Conservation (phyloP, 2,888 invertebrate species). For the Drymonia ruficornis region DNA sequence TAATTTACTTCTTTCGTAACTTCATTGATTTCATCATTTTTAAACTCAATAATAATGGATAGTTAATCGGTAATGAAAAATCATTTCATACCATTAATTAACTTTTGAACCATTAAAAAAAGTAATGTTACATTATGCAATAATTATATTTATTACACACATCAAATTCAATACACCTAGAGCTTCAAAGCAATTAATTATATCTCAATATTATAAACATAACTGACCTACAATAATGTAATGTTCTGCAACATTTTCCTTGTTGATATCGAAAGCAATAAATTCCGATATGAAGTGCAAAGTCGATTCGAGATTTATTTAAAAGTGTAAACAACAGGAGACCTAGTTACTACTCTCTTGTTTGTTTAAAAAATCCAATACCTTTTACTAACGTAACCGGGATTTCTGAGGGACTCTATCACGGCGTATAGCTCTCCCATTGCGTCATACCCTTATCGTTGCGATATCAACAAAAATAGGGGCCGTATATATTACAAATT, state of each 20-base stretch:
- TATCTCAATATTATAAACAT: background rate
- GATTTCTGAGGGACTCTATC: no score
- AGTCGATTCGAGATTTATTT: slow-evolving; percentile 23
- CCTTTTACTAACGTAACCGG: background rate
- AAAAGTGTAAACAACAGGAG: slow-evolving; percentile 23
- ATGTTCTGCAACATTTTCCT: slow-evolving; percentile 21
- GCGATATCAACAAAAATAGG: background rate
- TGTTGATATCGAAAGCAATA: slow-evolving; percentile 19
- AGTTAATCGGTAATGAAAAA: no score
- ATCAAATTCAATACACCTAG: no score
- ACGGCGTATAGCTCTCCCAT: background rate
- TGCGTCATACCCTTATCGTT: background rate
- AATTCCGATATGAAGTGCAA: slow-evolving; percentile 17
- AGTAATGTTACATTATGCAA: no score
- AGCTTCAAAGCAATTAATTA: background rate
- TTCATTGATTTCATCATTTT: no score
- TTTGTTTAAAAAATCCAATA: background rate
- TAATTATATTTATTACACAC: no score
- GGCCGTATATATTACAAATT: no score
- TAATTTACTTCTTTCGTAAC: background rate
- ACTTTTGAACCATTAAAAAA: no score
- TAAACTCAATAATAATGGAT: background rate
- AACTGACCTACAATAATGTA: slow-evolving; percentile 2
- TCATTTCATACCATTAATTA: no score
- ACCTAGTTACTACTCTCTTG: slow-evolving; percentile 25